A percentile compares a stretch with the other conserved stretches of the same genome.
Conservation (phyloP, 2,113 vertebrate genomes). For the Strix uralensis region DNA sequence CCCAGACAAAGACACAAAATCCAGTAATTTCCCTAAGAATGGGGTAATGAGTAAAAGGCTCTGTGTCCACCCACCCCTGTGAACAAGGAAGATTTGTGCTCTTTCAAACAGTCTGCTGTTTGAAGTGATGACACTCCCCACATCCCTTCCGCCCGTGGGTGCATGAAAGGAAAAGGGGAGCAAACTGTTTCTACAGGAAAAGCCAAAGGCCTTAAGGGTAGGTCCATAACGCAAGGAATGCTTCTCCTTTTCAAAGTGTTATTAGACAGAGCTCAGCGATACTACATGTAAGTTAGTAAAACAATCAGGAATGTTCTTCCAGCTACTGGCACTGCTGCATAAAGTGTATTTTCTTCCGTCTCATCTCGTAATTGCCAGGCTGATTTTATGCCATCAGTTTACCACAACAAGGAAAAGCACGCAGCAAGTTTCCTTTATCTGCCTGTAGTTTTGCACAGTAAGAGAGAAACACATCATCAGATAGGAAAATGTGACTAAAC, state of each 20-base stretch:
- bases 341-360: background rate
- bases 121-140: background rate
- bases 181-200: background rate
- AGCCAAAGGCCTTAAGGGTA: background rate
- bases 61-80: background rate
- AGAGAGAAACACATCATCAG: constrained; percentile 34
- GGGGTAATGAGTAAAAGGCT: background rate
- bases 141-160: background rate
- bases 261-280: background rate
- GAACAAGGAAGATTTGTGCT: constrained; percentile 31
- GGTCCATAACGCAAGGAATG: background rate
- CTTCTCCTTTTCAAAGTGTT: background rate
- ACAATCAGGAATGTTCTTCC: background rate
- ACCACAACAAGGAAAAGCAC: constrained; percentile 36
- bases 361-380: constrained; percentile 7
- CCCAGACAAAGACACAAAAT: background rate
- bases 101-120: constrained; percentile 5
- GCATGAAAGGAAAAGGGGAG: background rate
- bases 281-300: background rate
- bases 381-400: constrained; percentile 24
- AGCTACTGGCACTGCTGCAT: background rate
- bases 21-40: constrained; percentile 30
- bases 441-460: background rate
- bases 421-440: constrained; percentile 24
- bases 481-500: constrained; percentile 64